Conservation (phyloP, 2,113 vertebrate genomes). For the Nothobranchius furzeri region DNA sequence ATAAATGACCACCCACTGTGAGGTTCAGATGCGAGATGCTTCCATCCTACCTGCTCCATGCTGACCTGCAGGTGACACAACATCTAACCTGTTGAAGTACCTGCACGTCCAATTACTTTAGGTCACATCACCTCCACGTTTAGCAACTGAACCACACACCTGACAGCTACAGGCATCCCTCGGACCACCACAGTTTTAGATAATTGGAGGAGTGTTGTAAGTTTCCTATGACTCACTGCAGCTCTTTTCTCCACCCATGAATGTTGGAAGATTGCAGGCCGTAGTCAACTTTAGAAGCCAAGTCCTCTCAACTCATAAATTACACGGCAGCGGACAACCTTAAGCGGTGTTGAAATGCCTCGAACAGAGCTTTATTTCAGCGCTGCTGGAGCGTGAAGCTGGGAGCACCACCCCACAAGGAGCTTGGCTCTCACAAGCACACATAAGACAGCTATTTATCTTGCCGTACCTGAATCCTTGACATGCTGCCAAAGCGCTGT, state of each 20-base stretch:
- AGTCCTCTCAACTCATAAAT: slow-evolving; percentile 79
- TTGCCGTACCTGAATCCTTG: slow-evolving; percentile 71
- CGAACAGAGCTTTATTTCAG: slow-evolving; percentile 82
- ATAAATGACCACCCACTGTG: slow-evolving; percentile 70
- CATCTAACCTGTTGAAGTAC: slow-evolving; percentile 47
- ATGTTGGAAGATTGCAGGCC: slow-evolving; percentile 71
- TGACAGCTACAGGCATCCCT: slow-evolving; percentile 39
- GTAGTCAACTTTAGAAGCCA: slow-evolving; percentile 70
- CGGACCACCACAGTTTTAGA: slow-evolving; percentile 59
- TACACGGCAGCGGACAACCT: slow-evolving; percentile 77
- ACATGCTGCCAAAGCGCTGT: slow-evolving; percentile 60
- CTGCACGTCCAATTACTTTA: slow-evolving; percentile 35
- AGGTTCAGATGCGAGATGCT: slow-evolving; percentile 19
- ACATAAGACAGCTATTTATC: slow-evolving; percentile 70
- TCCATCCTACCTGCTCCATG: slow-evolving; percentile 19
- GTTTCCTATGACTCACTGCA: slow-evolving; percentile 79
- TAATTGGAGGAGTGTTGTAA: slow-evolving; percentile 76
- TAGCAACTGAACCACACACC: slow-evolving; percentile 34
- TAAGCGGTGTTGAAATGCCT: slow-evolving; percentile 82
- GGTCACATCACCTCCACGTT: slow-evolving; percentile 43
- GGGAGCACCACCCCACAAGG: slow-evolving; percentile 74
- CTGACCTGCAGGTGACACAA: slow-evolving; percentile 59
- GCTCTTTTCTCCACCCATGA: slow-evolving; percentile 72
- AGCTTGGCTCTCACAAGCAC: slow-evolving; percentile 67
- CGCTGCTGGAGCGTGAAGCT: slow-evolving; percentile 74